phyloP scores from a whole-genome alignment of 2,113 vertebrate species.

The Nanorana parkeri region DNA sequence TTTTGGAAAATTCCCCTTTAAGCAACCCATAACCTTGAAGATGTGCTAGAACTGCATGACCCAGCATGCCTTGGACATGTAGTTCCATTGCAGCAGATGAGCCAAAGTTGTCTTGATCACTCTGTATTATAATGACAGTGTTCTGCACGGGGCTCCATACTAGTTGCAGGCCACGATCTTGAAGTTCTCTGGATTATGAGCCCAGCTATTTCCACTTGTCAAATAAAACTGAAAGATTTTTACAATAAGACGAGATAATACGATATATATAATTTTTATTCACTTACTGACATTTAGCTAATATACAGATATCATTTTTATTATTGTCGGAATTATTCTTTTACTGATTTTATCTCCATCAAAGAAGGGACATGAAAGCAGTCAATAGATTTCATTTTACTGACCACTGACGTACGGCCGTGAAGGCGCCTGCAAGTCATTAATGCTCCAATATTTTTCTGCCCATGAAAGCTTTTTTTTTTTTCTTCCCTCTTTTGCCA shows the following conservation, averaged over 20 bases:
- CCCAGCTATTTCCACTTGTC: slow-evolving; percentile 51
- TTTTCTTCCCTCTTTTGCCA: slow-evolving; percentile 8
- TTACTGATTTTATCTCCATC: slow-evolving; percentile 53
- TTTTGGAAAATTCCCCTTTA: too few relatives aligned
- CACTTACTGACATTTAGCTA: slow-evolving; percentile 51
- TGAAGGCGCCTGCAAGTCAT: slow-evolving; percentile 27
- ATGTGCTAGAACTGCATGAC: too few relatives aligned
- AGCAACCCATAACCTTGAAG: too few relatives aligned
- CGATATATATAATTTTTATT: slow-evolving; percentile 57
- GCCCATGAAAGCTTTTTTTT: slow-evolving; percentile 51
- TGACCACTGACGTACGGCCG: slow-evolving; percentile 48
- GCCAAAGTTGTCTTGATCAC: background rate
- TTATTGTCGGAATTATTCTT: slow-evolving; percentile 54
- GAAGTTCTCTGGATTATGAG: slow-evolving; percentile 36
- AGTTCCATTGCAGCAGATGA: background rate
- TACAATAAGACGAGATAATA: slow-evolving; percentile 58
- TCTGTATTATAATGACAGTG: background rate
- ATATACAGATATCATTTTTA: slow-evolving; percentile 52
- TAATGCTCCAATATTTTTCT: background rate
- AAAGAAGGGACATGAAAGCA: background rate
- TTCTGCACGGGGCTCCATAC: background rate
- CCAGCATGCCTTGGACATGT: background rate
- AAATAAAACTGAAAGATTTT: slow-evolving; percentile 56
- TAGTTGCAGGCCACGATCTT: background rate
- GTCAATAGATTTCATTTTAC: slow-evolving; percentile 47